A percentile compares a stretch with the other conserved stretches of the same genome.
These are phyloP conservation scores for Holothuria scabra DNA, from an alignment of 53 echinoderm and acorn worm genomes.

Conservation along the genomic window DNA sequence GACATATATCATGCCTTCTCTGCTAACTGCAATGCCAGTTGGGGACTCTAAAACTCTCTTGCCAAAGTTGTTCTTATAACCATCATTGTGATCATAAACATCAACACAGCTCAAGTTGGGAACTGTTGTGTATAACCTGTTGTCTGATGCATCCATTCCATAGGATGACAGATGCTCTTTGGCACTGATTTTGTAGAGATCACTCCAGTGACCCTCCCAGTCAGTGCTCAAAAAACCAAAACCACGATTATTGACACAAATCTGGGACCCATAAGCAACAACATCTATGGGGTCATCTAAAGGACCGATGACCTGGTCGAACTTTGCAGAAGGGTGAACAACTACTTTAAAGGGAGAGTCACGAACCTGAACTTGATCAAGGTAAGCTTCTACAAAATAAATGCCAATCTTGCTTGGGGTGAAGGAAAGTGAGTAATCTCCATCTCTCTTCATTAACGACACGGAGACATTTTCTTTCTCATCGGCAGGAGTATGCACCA, in stretches of 20 bases:
- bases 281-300: too few species aligned
- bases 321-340: background rate
- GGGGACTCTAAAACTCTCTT: conserved; percentile 3
- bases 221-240: too few species aligned
- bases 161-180: background rate
- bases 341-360: too few species aligned
- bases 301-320: background rate
- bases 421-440: background rate
- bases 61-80: conserved; percentile 11
- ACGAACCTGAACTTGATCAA: background rate
- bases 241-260: too few species aligned
- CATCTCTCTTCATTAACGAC: background rate
- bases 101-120: background rate
- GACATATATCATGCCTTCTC: conserved; percentile 13
- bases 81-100: background rate
- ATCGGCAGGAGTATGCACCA: too few species aligned
- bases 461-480: background rate
- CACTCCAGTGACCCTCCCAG: too few species aligned
- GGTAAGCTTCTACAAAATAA: background rate
- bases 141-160: background rate
- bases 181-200: too few species aligned
- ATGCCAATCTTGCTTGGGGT: too few species aligned
- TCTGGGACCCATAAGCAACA: too few species aligned
- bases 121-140: background rate
- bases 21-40: conserved; percentile 7